Evolutionary conservation across 1,140 invertebrate species (phyloP).

Genomic region (Calephelis virginiensis): DNA sequence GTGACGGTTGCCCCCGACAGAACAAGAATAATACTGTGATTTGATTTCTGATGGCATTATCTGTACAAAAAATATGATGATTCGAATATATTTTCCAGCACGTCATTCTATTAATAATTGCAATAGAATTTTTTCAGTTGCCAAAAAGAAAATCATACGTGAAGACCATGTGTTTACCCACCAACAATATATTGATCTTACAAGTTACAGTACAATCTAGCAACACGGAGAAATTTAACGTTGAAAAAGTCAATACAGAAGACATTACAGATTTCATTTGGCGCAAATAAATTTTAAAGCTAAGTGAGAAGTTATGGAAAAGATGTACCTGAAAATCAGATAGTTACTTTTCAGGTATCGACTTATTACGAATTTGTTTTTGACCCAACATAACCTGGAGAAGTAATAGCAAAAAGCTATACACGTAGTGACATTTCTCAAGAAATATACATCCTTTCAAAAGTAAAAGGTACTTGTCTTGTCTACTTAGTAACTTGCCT

Average conservation of each 20-base stretch:
- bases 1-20: too few relatives aligned
- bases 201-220: constrained; percentile 5
- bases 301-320: constrained; percentile 16
- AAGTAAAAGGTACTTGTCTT: too few relatives aligned
- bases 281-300: constrained; percentile 17
- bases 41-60: background rate
- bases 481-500: too few relatives aligned
- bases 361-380: constrained; percentile 16
- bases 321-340: constrained; percentile 8
- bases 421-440: too few relatives aligned
- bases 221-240: constrained; percentile 16
- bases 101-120: background rate
- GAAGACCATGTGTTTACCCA: constrained; percentile 5
- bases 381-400: constrained; percentile 10
- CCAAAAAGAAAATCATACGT: background rate
- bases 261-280: constrained; percentile 10
- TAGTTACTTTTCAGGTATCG: constrained; percentile 14
- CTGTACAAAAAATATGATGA: constrained; percentile 9
- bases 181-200: constrained; percentile 5
- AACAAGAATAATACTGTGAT: background rate
- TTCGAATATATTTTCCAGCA: background rate
- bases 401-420: too few relatives aligned
- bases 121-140: constrained; percentile 1
- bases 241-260: constrained; percentile 17
- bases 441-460: too few relatives aligned